Evolutionary conservation across 2,113 vertebrate genomes (phyloP), one percentile per base, ranked within the genome.

Genomic region (Irena cyanogastra): DNA sequence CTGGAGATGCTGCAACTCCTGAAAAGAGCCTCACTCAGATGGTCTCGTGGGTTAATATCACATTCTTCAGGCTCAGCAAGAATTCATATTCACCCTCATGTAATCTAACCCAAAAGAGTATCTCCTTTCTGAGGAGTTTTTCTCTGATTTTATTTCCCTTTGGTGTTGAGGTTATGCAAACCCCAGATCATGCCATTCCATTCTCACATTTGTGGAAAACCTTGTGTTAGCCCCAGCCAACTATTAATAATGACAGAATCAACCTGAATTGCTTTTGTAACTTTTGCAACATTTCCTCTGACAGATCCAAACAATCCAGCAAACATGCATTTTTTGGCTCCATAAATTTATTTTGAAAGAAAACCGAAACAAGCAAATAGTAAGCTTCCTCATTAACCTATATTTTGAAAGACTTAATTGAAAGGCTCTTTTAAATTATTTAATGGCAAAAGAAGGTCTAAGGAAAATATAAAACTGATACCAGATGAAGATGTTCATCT

Each of bases 21-120:
- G 30, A 30, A 4, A 74, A 15, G 17, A 63, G 37, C 6, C 0
- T 4, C 28, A 23, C 23, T 42, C 20, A 12, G 10, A 14, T 3
- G 1, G 7, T 50, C 21, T 31, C 12, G 12, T 45, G 37, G 18
- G 7, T 14, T 59, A 24, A 27, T 6, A 14, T 5, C 5, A 15
- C 16, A 7, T 17, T 68, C 24, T 59, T 44, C 31, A 23, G 12
- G 27, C 39, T 72, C 33, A 23, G 70, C 28, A 72, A 50, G 9
- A 39, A 52, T 57, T 61, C 4, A 24, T 28, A 37, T 61, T 68
- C 28, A 21, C 23, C 14, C 3, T 65, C 12, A 28, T 24, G 35
- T 18, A 78, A 16, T 24, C 28, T 35, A 41, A 24, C 21, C 21
- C 14, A 23, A 49, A 44, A 13, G 6, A 49, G 3, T 42, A 13